A percentile compares a stretch with the other conserved stretches of the same genome.
Conservation (phyloP, 2,113 vertebrate species). For the Mungos mungo region DNA sequence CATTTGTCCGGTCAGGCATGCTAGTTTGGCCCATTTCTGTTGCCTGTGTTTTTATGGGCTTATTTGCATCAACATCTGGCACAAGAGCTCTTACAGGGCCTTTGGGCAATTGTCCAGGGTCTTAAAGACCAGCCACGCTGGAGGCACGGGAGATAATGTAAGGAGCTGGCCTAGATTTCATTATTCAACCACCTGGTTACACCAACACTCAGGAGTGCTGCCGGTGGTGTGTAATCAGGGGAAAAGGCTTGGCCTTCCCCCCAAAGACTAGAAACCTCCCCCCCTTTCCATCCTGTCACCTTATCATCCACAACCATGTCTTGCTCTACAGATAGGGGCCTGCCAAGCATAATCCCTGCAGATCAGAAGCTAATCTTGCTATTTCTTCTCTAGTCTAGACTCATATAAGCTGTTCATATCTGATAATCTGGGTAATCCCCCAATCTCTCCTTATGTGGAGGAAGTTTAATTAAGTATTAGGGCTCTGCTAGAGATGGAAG, state of each 20-base stretch:
- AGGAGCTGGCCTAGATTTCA: background rate
- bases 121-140: background rate
- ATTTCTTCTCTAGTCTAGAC: background rate
- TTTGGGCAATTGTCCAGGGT: background rate
- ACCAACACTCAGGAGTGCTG: background rate
- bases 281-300: background rate
- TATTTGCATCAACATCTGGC: conserved; percentile 7
- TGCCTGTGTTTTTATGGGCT: background rate
- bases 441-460: accelerated
- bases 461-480: background rate
- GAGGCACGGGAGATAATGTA: background rate
- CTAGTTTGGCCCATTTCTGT: background rate
- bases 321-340: background rate
- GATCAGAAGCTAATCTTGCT: background rate
- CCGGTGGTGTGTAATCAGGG: background rate
- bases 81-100: background rate
- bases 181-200: background rate
- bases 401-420: background rate
- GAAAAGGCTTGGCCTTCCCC: background rate
- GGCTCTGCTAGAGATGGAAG: background rate
- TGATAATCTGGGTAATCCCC: background rate
- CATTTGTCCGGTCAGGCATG: background rate
- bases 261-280: background rate
- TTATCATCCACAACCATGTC: background rate
- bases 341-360: background rate